Conservation (phyloP, 2,113 vertebrate species). For the Thamnaconus septentrionalis region DNA sequence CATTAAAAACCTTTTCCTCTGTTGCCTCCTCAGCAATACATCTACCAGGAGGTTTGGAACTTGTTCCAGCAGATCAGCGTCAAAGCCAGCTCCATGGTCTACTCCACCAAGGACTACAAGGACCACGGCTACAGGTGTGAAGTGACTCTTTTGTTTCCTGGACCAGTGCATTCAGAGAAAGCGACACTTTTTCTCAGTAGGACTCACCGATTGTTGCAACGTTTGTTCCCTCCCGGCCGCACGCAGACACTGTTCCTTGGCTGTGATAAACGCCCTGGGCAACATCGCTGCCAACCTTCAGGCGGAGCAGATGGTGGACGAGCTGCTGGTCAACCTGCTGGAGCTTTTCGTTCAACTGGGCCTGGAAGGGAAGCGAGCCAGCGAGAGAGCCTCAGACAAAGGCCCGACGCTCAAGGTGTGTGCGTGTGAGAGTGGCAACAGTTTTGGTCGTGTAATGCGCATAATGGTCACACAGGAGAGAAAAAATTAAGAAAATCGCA, state of each 20-base stretch:
- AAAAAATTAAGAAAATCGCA: too few relatives aligned
- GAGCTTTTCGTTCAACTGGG: slow-evolving; percentile 98
- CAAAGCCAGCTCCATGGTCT: slow-evolving; percentile 96
- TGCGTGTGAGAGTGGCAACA: neutral
- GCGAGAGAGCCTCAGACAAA: slow-evolving; percentile 94
- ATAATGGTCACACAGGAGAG: too few relatives aligned
- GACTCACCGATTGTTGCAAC: neutral
- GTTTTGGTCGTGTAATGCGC: too few relatives aligned
- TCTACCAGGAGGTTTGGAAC: slow-evolving; percentile 99
- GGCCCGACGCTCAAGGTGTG: slow-evolving; percentile 92
- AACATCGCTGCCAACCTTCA: slow-evolving; percentile 98
- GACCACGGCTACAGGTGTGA: slow-evolving; percentile 95
- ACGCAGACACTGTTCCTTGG: slow-evolving; percentile 59
- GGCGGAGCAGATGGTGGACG: slow-evolving; percentile 92
- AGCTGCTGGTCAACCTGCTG: slow-evolving; percentile 95
- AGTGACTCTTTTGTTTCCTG: too few relatives aligned
- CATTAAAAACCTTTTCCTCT: too few relatives aligned
- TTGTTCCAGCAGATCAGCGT: slow-evolving; percentile 99
- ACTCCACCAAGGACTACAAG: slow-evolving; percentile 95
- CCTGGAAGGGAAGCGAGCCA: slow-evolving; percentile 94
- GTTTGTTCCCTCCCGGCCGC: neutral
- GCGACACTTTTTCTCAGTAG: neutral
- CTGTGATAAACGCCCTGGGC: slow-evolving; percentile 83
- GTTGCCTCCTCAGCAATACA: slow-evolving; percentile 85
- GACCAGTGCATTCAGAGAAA: too few relatives aligned